phyloP scores from a whole-genome alignment of 2,113 vertebrate genomes.

The Nesoenas mayeri region DNA sequence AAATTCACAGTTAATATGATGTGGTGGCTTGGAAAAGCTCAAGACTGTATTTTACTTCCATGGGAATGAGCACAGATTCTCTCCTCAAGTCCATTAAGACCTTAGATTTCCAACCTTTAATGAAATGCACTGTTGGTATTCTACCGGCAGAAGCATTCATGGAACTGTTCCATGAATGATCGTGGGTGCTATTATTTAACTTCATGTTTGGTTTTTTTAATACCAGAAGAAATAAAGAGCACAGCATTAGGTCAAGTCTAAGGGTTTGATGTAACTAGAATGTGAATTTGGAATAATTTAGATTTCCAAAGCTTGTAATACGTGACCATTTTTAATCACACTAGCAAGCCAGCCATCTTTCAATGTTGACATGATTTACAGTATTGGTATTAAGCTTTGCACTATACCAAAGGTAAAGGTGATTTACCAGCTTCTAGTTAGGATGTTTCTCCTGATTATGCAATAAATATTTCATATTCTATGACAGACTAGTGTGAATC shows the following conservation, averaged over 20 bases:
- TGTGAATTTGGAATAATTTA: not conserved
- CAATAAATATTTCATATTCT: not conserved
- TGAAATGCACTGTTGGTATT: not conserved
- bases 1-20: not conserved
- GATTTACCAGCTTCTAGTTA: slow-evolving; percentile 26
- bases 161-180: not conserved
- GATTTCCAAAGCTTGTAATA: not conserved
- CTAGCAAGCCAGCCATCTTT: not conserved
- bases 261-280: not conserved
- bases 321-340: not conserved
- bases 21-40: not conserved
- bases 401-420: slow-evolving; percentile 5
- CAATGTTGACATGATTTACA: not conserved
- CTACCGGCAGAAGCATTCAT: rapidly evolving
- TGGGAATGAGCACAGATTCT: not conserved
- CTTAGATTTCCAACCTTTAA: not conserved
- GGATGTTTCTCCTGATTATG: slow-evolving; percentile 3
- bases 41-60: not conserved
- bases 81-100: not conserved
- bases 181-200: not conserved
- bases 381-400: not conserved
- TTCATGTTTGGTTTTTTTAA: not conserved
- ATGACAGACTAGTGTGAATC: not conserved
- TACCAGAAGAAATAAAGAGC: not conserved
- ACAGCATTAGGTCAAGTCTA: not conserved